Base-by-base conservation (phyloP, 2,888 invertebrate species). In the Bhutanitis thaidina region DNA sequence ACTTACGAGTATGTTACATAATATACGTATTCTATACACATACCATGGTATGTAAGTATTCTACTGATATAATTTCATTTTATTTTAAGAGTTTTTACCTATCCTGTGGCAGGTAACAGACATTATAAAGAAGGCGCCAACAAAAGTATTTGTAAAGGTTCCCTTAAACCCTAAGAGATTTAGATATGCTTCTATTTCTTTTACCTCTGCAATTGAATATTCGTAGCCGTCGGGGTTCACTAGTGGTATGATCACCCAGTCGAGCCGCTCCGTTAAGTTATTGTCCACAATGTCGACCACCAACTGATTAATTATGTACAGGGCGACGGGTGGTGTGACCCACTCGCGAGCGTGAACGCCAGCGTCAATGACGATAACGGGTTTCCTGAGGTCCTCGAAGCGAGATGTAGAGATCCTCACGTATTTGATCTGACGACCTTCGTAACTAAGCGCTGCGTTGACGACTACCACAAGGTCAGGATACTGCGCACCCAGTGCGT, bases 161-260 rank as follows among this genome's bases (percentile, higher is more conserved):
- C n/a, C n/a, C n/a, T n/a, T n/a, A n/a, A n/a, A n/a, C n/a, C n/a
- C n/a, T n/a, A n/a, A n/a, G n/a, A n/a, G n/a, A n/a, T n/a, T n/a
- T n/a, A n/a, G n/a, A n/a, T n/a, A n/a, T n/a, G n/a, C n/a, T n/a
- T n/a, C n/a, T n/a, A n/a, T n/a, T n/a, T n/a, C 20, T 20, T 20
- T 34, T 79, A 91, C 91, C 69, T 72, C 74, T 1, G 83, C 74
- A 53, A 90, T 89, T 0, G 92, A 90, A 75, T 90, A 93, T 65
- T 92, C 93, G 61, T 94, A 95, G n/a, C 95, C 94, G 67, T 95
- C 95, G 9, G 94, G 94, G 72, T 95, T 95, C 12, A 92, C 80
- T 36, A 92, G 70, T 0, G 95, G 94, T 29, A 94, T 79, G 53
- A 93, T 90, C 61, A 91, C 81, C 92, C 94, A 94, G 68, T 94